Evolutionary conservation across 53 echinoderm and acorn worm species (phyloP).

Genomic region (Luidia sarsii): DNA sequence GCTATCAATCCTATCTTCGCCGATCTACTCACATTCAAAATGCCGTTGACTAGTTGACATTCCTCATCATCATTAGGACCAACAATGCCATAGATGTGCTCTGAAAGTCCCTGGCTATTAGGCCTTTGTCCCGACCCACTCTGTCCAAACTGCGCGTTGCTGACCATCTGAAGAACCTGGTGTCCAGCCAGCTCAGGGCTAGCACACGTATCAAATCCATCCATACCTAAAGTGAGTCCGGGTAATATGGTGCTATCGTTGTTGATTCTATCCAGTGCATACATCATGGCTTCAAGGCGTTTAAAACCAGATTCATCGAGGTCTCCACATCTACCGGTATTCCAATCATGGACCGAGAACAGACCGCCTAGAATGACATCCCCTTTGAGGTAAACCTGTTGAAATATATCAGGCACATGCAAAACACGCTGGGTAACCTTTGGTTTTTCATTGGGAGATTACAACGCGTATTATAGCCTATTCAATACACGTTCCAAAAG

Average conservation of each 20-base stretch:
- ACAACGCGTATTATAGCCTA: no score
- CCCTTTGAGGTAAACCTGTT: constrained; percentile 73
- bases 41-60: constrained; percentile 22
- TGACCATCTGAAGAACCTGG: constrained; percentile 63
- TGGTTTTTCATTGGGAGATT: no score
- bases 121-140: constrained; percentile 76
- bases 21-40: constrained; percentile 12
- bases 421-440: background rate
- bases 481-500: no score
- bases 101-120: constrained; percentile 6
- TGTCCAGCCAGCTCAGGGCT: constrained; percentile 59
- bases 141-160: constrained; percentile 59
- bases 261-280: constrained; percentile 76
- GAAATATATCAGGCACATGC: background rate
- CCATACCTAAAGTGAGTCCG: constrained; percentile 65
- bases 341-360: constrained; percentile 70
- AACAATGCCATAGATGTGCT: constrained; percentile 78
- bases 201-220: constrained; percentile 77
- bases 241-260: constrained; percentile 57
- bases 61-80: constrained; percentile 80
- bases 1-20: no score
- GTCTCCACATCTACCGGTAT: constrained; percentile 41
- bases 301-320: constrained; percentile 63
- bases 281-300: constrained; percentile 84
- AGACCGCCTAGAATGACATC: constrained; percentile 83